Evolutionary conservation across 1,140 invertebrate genomes (phyloP).

Genomic region (Drosophila nasuta): DNA sequence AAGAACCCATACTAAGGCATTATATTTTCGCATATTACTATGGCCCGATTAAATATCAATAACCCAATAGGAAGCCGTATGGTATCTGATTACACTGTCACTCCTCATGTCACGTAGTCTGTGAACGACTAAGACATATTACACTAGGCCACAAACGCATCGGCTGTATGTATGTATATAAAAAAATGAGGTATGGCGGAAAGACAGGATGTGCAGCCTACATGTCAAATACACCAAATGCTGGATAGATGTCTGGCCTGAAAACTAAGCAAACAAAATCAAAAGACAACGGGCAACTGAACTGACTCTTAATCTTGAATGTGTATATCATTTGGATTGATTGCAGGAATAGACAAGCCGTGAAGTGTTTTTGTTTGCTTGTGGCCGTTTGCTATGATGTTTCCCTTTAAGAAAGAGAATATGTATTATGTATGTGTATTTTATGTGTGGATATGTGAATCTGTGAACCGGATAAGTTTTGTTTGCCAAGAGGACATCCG

Average conservation of each 20-base stretch:
- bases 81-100: conserved; percentile 4
- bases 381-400: conserved; percentile 33
- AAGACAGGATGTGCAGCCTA: conserved; percentile 56
- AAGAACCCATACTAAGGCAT: no score
- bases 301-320: conserved; percentile 62
- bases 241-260: conserved; percentile 26
- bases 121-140: conserved; percentile 76
- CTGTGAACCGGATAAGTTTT: conserved; percentile 43
- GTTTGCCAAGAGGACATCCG: conserved; percentile 49
- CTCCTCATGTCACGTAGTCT: conserved; percentile 20
- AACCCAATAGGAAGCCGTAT: conserved; percentile 26
- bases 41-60: conserved; percentile 34
- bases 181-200: conserved; percentile 61
- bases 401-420: not conserved
- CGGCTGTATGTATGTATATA: conserved; percentile 45
- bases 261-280: conserved; percentile 43
- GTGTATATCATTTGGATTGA: conserved; percentile 82
- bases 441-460: conserved; percentile 16
- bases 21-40: conserved; percentile 4
- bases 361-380: conserved; percentile 64
- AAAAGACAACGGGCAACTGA: conserved; percentile 35
- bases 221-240: conserved; percentile 79
- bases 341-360: conserved; percentile 49
- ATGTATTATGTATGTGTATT: conserved; percentile 35
- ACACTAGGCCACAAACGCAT: conserved; percentile 37